Evolutionary conservation across 2,113 vertebrate species (phyloP), one percentile per base, ranked within the genome.

Genomic region (Eleginops maclovinus): DNA sequence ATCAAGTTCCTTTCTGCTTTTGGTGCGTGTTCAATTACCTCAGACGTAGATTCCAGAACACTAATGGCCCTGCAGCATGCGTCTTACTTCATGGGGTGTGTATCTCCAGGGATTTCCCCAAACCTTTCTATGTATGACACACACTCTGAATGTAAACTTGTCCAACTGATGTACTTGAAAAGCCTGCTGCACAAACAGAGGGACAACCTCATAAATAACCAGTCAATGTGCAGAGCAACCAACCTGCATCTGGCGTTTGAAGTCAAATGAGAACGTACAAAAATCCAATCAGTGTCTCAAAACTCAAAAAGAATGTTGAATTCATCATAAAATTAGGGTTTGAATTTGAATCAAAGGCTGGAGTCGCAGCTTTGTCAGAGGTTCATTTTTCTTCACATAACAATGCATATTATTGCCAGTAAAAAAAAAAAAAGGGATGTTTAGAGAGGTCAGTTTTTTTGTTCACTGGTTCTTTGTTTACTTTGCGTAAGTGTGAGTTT

Each of bases 41-140:
- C 46, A 58, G 59, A 51, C 55, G 83, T 83, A 54, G 76, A 89
- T 90, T 91, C 86, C 89, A 76, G 58, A 28, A 54, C 12, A n/a
- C 19, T 28, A 0, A 68, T 56, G 51, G 43, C 6, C 44, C n/a
- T 3, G 53, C 43, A 71, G 50, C 59, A 50, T 28, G 19, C 12
- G 4, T 46, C 8, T 77, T 28, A 50, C 56, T 46, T 68, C 11
- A 1, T 41, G 31, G 9, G 22, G 40, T 31, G 26, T 58, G 70
- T 43, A 5, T 8, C 53, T 36, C n/a, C 2, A 76, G 75, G 75
- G 75, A 71, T 75, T 88, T 84, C 84, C 87, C 84, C 55, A 49
- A 50, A 40, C 12, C 1, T 17, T 1, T 70, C 40, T 40, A 13
- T 2, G 8, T 61, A 2, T 63, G 50, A 36, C n/a, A 66, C 21